These are phyloP conservation scores for Schizotus pectinicornis DNA, from an alignment of 2,888 invertebrate species.

Conservation along the genomic window DNA sequence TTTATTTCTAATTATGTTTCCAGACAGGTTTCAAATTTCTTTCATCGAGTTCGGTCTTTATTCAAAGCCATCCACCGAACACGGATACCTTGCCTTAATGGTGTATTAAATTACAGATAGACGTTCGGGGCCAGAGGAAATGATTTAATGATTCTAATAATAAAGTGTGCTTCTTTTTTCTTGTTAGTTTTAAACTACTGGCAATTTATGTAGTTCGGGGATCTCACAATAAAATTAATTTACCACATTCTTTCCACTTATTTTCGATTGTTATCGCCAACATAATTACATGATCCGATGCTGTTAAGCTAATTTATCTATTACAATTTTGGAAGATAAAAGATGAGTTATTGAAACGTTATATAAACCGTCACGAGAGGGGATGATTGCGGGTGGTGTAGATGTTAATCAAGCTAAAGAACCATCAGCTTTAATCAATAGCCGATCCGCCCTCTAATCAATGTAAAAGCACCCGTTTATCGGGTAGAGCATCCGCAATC, in stretches of 20 bases:
- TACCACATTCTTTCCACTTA: slow-evolving; percentile 7
- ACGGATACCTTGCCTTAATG: slow-evolving; percentile 41
- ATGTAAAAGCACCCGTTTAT: slow-evolving; percentile 24
- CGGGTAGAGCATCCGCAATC: slow-evolving; percentile 17
- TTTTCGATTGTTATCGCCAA: slow-evolving; percentile 14
- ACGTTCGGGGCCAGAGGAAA: slow-evolving; percentile 40
- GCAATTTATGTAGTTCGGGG: slow-evolving; percentile 14
- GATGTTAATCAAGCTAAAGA: slow-evolving; percentile 28
- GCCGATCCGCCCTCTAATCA: slow-evolving; percentile 23
- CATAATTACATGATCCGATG: background rate
- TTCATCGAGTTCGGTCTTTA: slow-evolving; percentile 36
- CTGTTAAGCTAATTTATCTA: background rate
- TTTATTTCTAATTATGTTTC: slow-evolving; percentile 42
- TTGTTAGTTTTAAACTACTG: slow-evolving; percentile 8
- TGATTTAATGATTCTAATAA: slow-evolving; percentile 46
- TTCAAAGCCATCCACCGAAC: slow-evolving; percentile 34
- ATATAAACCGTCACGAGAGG: too few relatives aligned
- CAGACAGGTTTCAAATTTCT: slow-evolving; percentile 48
- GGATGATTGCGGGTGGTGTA: too few relatives aligned
- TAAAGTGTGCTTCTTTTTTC: slow-evolving; percentile 20
- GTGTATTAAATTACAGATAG: slow-evolving; percentile 46
- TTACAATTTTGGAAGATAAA: slow-evolving; percentile 2
- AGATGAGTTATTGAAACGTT: slow-evolving; percentile 15
- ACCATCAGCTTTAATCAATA: slow-evolving; percentile 17
- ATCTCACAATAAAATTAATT: slow-evolving; percentile 18